Base-by-base conservation (phyloP, 2,888 invertebrate genomes). In the Monopis laevigella region DNA sequence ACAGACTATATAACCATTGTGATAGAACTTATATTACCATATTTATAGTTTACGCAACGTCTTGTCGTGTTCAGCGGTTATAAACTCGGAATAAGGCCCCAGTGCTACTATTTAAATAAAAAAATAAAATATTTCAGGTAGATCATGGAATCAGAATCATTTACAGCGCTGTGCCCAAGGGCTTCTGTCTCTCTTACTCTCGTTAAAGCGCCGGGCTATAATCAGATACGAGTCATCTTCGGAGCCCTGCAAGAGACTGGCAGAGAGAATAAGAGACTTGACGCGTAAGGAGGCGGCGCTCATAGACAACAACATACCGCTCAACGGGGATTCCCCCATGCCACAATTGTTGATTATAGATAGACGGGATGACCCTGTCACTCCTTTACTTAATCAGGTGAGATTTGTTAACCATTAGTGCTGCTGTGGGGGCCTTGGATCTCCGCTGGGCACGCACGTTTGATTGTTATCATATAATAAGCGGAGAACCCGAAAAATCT, bases 301-400 rank as follows among this genome's bases (percentile, higher is more conserved):
- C 7, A 92, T 97, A 62, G 92, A 96, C 54, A 93, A 93, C 62
- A 84, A 83, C n/a, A 83, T 85, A 41, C 86, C 89, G 1, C 93
- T 92, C 65, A 86, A 90, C n/a, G 88, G 89, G 43, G 86, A 86
- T n/a, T 71, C 84, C 34, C 86, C 90, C 1, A 84, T 88, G 27
- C 92, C 96, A 0, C 75, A 96, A 47, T 68, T 99, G 43, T 68
- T 99, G 21, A 90, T 99, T 46, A 62, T 99, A 26, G 99, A 99
- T 66, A 83, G 99, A 49, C 83, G 93, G 52, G 94, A 94, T 62
- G 99, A 99, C 73, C 93, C 97, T 0, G 90, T 98, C 5, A 98
- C 99, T 0, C 99, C 99, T 0, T 72, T 99, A 42, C 74, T 99
- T 19, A 96, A 93, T 70, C 93, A 93, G 82, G 88, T 87, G 40